These are phyloP conservation scores for Lindbergichthys nudifrons DNA, from an alignment of 2,797 vertebrate genomes.

Conservation along the genomic window DNA sequence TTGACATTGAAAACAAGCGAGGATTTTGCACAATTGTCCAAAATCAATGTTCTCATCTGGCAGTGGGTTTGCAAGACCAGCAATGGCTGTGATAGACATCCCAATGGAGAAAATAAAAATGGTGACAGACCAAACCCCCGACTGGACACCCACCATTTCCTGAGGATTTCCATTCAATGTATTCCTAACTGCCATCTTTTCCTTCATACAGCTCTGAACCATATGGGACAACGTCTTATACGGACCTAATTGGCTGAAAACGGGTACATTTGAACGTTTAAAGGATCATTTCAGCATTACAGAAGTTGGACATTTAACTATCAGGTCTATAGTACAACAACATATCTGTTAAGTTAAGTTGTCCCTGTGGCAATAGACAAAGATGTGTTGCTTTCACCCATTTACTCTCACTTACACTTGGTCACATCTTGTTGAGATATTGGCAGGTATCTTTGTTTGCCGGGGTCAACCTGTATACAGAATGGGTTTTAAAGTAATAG, in stretches of 20 bases:
- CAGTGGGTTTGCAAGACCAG: background rate
- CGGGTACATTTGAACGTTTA: conserved; percentile 20
- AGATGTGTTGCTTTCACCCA: background rate
- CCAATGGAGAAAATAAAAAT: background rate
- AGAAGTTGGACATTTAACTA: conserved; percentile 7
- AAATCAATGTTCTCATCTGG: background rate
- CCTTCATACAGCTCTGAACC: conserved; percentile 17
- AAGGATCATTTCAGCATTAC: conserved; percentile 19
- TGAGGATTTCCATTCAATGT: background rate
- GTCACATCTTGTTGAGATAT: background rate
- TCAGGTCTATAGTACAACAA: background rate
- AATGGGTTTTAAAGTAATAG: background rate
- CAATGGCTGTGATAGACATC: background rate
- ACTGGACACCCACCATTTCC: conserved; percentile 1
- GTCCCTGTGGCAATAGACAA: background rate
- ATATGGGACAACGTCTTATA: conserved; percentile 30
- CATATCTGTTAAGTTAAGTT: too few relatives aligned
- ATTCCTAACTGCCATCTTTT: conserved; percentile 24
- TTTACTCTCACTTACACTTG: background rate
- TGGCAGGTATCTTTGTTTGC: background rate
- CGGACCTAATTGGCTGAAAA: conserved; percentile 28
- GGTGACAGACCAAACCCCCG: background rate
- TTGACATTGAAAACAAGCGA: too few relatives aligned
- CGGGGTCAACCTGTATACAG: background rate
- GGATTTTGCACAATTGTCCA: background rate